Evolutionary conservation across 2,113 vertebrate genomes (phyloP).

Genomic region (Pollimyrus isidori): DNA sequence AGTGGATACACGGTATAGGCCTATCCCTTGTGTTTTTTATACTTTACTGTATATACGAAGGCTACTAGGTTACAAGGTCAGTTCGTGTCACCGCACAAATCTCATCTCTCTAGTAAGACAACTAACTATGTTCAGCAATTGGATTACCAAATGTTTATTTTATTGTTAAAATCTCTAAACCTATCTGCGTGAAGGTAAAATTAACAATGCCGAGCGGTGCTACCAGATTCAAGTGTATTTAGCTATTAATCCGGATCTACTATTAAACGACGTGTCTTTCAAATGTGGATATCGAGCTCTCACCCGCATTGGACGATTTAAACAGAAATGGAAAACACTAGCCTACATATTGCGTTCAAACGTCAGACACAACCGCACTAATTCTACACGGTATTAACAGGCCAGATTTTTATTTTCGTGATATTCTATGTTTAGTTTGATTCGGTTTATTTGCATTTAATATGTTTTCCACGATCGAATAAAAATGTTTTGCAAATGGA

Average conservation of each 20-base stretch:
- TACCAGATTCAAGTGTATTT: neutral
- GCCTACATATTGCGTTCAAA: neutral
- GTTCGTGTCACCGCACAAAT: neutral
- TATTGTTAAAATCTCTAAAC: neutral
- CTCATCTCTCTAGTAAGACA: neutral
- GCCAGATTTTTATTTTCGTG: neutral
- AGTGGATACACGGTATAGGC: neutral
- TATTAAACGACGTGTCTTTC: neutral
- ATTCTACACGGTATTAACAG: neutral
- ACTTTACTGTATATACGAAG: conserved; percentile 2
- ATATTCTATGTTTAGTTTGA: neutral
- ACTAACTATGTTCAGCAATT: neutral
- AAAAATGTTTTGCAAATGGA: neutral
- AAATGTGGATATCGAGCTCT: neutral
- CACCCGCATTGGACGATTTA: neutral
- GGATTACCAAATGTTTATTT: neutral
- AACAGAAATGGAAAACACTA: neutral
- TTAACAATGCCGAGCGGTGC: neutral
- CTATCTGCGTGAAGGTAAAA: neutral
- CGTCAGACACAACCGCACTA: neutral
- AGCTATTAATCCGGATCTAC: neutral
- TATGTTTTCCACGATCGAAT: neutral
- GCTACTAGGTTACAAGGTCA: conserved; percentile 13
- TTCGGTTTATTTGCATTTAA: neutral
- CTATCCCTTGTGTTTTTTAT: neutral